phyloP scores from a whole-genome alignment of 2,113 vertebrate genomes.

The Saguinus imperator region DNA sequence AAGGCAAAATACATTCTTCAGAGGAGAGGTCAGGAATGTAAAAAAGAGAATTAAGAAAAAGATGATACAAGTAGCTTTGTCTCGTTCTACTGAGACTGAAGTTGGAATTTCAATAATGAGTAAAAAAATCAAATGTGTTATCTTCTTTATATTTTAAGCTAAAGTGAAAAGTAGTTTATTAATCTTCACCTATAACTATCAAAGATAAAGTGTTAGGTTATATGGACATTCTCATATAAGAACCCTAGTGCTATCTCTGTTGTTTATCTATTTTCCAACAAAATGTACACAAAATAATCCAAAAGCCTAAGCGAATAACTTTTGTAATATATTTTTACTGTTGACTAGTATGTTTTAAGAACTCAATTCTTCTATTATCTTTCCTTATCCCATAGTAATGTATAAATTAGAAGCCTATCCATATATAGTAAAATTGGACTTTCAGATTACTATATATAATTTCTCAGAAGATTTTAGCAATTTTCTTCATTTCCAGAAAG shows the following conservation, averaged over 20 bases:
- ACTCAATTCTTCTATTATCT: constrained; percentile 8
- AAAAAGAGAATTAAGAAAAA: background rate
- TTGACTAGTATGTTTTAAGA: background rate
- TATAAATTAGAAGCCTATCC: constrained; percentile 1
- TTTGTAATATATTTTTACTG: background rate
- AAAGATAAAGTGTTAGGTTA: background rate
- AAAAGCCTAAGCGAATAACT: constrained; percentile 11
- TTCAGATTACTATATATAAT: background rate
- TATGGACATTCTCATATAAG: background rate
- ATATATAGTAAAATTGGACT: constrained; percentile 45
- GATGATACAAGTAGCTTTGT: background rate
- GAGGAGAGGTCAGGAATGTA: background rate
- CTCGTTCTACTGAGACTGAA: background rate
- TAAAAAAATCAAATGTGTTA: background rate
- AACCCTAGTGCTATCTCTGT: background rate
- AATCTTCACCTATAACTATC: background rate
- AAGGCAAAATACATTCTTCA: background rate
- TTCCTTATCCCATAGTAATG: background rate
- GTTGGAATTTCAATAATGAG: constrained; percentile 17
- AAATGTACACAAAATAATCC: background rate
- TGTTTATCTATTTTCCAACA: constrained; percentile 12
- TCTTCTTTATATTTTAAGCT: constrained; percentile 34
- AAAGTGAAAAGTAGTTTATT: background rate
- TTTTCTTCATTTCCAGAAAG: constrained; percentile 70
- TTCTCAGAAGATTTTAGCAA: constrained; percentile 2